A percentile compares a stretch with the other conserved stretches of the same genome.
Conservation (phyloP, 2,113 vertebrate species). For the Passer domesticus region DNA sequence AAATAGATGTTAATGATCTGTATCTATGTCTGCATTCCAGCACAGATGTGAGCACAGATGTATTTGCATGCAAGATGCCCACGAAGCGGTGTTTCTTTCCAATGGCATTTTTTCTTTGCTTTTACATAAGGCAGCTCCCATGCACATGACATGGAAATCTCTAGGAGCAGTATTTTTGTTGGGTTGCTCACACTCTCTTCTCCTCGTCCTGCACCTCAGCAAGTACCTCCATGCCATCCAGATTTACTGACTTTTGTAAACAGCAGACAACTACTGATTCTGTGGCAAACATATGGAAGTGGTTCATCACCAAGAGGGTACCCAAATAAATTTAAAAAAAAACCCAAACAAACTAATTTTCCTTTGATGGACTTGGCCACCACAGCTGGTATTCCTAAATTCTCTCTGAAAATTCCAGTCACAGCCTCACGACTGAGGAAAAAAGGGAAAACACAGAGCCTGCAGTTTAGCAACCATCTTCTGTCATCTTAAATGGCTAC, state of each 20-base stretch:
- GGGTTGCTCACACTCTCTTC: neutral
- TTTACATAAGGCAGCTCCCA: neutral
- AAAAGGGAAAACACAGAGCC: neutral
- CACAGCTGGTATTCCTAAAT: neutral
- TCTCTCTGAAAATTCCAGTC: neutral
- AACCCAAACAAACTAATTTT: too few relatives aligned
- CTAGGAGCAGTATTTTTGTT: neutral
- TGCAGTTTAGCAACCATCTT: neutral
- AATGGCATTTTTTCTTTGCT: neutral
- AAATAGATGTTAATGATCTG: slow-evolving; percentile 74
- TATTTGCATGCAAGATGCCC: slow-evolving; percentile 46
- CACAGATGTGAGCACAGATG: slow-evolving; percentile 45
- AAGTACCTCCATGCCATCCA: neutral
- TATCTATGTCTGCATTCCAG: slow-evolving; percentile 39
- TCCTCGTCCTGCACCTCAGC: neutral
- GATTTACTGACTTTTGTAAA: neutral
- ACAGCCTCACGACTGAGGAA: neutral
- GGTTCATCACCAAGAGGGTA: neutral
- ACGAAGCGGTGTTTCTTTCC: neutral
- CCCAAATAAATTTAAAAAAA: neutral
- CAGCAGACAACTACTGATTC: neutral
- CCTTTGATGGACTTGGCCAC: neutral
- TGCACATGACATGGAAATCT: neutral
- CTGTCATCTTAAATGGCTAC: neutral
- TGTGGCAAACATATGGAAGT: neutral